Evolutionary conservation across 92 coral and sea anemone genomes (phyloP).

Genomic region (Heteractis magnifica): DNA sequence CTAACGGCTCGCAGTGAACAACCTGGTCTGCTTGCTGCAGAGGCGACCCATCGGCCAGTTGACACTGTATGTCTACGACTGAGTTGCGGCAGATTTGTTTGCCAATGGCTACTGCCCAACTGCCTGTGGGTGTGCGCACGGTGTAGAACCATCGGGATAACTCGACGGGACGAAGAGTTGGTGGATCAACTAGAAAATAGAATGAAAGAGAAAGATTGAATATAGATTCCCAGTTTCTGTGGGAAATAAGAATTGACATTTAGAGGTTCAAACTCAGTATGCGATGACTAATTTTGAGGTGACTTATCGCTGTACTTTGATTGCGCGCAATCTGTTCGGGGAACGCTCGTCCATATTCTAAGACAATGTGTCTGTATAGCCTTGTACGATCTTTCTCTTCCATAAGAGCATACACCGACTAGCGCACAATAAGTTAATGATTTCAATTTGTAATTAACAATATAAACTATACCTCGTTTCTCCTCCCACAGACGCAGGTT

Average conservation of each 20-base stretch:
- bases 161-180: constrained; percentile 32
- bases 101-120: constrained; percentile 81
- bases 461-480: constrained; percentile 5
- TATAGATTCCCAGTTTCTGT: not conserved
- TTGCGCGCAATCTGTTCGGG: too few species aligned
- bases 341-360: too few species aligned
- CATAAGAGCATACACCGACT: too few species aligned
- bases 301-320: too few species aligned
- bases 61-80: constrained; percentile 76
- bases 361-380: too few species aligned
- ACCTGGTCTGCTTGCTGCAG: constrained; percentile 57
- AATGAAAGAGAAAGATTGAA: not conserved
- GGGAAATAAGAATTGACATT: too few species aligned
- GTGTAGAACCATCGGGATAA: constrained; percentile 88
- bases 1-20: constrained; percentile 73
- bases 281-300: too few species aligned
- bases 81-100: constrained; percentile 61
- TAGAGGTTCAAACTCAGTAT: too few species aligned
- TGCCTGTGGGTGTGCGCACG: constrained; percentile 75
- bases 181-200: not conserved
- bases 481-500: constrained; percentile 80
- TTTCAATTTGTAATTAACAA: not conserved
- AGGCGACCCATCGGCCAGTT: constrained; percentile 66
- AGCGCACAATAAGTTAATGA: not conserved
- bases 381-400: too few species aligned